These are phyloP conservation scores for Erebia epiphron DNA, from an alignment of 2,888 invertebrate species.

Conservation along the genomic window DNA sequence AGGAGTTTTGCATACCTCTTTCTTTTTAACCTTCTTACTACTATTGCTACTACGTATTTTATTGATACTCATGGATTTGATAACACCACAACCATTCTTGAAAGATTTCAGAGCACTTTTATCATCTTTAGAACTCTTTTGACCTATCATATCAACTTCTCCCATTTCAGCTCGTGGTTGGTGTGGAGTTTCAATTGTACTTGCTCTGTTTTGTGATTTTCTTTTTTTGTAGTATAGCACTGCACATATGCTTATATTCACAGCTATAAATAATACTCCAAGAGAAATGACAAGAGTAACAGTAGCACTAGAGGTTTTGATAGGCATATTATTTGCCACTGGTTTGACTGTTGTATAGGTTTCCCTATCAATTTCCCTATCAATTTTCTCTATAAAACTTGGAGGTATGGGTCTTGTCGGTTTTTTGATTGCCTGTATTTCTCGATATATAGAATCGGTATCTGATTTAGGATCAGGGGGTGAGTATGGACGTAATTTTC, in stretches of 20 bases:
- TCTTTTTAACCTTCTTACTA: conserved; percentile 79
- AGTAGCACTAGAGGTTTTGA: conserved; percentile 84
- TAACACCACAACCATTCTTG: conserved; percentile 83
- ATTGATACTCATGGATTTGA: conserved; percentile 80
- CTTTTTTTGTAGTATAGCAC: conserved; percentile 87
- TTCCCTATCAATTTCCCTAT: conserved; percentile 27
- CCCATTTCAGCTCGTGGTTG: conserved; percentile 79
- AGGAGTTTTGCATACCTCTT: conserved; percentile 80
- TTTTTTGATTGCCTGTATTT: conserved; percentile 71
- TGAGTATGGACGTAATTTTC: conserved; percentile 58
- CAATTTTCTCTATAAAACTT: conserved; percentile 61
- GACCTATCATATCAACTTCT: conserved; percentile 76
- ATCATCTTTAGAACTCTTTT: conserved; percentile 72
- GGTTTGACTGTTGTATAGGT: conserved; percentile 58
- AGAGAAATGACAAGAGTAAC: conserved; percentile 85
- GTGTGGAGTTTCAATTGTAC: conserved; percentile 67
- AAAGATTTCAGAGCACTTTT: conserved; percentile 70
- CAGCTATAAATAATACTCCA: conserved; percentile 87
- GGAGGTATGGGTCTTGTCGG: conserved; percentile 61
- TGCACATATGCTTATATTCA: conserved; percentile 88
- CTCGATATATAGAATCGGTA: conserved; percentile 62
- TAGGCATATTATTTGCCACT: conserved; percentile 53
- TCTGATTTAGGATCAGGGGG: conserved; percentile 55
- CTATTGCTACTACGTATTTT: conserved; percentile 73
- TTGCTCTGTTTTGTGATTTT: conserved; percentile 78